phyloP scores from a whole-genome alignment of 2,888 invertebrate genomes.

The Trichogramma dendrolimi region DNA sequence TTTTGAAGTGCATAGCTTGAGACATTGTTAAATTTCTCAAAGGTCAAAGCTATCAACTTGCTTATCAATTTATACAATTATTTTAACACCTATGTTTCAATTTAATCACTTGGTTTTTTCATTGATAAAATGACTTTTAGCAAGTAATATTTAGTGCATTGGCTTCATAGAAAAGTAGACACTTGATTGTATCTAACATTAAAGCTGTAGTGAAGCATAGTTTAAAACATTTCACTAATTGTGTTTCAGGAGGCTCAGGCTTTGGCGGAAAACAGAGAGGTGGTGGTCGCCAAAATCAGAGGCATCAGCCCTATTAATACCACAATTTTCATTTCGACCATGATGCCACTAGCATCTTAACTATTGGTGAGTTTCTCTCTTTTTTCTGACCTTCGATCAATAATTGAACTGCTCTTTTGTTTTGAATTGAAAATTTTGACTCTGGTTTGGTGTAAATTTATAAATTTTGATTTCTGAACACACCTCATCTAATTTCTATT shows the following conservation, averaged over 20 bases:
- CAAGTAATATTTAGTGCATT: constrained; percentile 25
- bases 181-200: constrained; percentile 18
- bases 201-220: constrained; percentile 19
- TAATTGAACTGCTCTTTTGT: constrained; percentile 10
- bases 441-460: constrained; percentile 13
- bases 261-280: constrained; percentile 85
- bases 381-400: constrained; percentile 25
- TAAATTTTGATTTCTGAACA: constrained; percentile 32
- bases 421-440: neutral
- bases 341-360: constrained; percentile 50
- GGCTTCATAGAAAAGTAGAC: constrained; percentile 29
- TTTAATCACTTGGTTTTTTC: constrained; percentile 17
- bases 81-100: constrained; percentile 6
- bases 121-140: constrained; percentile 20
- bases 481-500: constrained; percentile 8
- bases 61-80: constrained; percentile 5
- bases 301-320: constrained; percentile 81
- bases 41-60: no score
- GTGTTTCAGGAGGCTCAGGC: constrained; percentile 58
- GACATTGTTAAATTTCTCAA: no score
- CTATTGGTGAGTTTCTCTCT: constrained; percentile 50
- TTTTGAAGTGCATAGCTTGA: no score
- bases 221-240: constrained; percentile 36
- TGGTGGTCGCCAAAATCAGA: constrained; percentile 65
- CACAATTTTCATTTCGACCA: constrained; percentile 48